Base-by-base conservation (phyloP, 2,797 vertebrate genomes). In the Tachyglossus aculeatus region DNA sequence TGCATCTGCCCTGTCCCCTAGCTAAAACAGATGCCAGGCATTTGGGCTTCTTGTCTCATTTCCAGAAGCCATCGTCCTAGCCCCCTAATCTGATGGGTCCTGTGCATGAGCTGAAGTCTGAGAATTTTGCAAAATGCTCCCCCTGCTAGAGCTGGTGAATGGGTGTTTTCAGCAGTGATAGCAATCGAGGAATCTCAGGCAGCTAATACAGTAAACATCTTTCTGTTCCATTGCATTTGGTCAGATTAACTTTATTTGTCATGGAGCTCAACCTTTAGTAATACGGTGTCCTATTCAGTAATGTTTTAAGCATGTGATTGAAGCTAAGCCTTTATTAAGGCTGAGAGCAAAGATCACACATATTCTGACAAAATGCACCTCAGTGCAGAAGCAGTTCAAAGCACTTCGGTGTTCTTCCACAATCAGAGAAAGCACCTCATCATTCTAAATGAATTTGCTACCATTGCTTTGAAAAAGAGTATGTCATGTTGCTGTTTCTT, bases 261-360 rank as follows among this genome's bases (percentile, higher is more conserved):
- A 0, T 60, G 50, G 65, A 54, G 79, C 74, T 83, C 67, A 77
- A 2, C 58, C 37, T 64, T 74, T 73, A 63, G 43, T 75, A 79
- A 75, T 82, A 57, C 36, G 54, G 52, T 74, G n/a, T 72, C 82
- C 64, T 80, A 59, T 67, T 84, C 62, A 70, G 43, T 81, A 72
- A 71, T 80, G 50, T 77, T 81, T 82, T 78, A 83, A 84, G 60
- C 80, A 24, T 75, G 58, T 82, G 67, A 86, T 88, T 88, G 73
- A 85, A 82, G 48, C 59, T 71, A 71, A 78, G 84, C 27, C 44
- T 83, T 77, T 80, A 86, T 81, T 70, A 87, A 71, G 63, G 65
- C 58, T 66, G 63, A 78, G 62, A 78, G 33, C 40, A 52, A 67
- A 84, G 64, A 78, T 41, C 27, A 67, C 45, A 39, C 58, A 44